phyloP scores from a whole-genome alignment of 2,797 vertebrate species.

The Pristis pectinata region DNA sequence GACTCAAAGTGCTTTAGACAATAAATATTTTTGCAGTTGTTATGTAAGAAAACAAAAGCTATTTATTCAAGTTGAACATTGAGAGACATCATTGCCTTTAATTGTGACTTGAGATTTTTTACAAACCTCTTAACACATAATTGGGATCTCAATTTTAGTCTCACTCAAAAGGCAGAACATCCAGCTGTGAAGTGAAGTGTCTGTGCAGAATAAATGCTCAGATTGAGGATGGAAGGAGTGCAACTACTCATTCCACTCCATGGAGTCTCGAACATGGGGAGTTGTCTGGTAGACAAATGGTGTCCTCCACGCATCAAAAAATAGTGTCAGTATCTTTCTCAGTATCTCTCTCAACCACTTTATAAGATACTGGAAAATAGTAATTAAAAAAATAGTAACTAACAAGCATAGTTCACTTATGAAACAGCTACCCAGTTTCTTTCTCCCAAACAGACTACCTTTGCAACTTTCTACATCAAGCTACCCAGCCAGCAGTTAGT shows the following conservation, averaged over 20 bases:
- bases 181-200: background rate
- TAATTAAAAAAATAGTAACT: no score
- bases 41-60: background rate
- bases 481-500: no score
- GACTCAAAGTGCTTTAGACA: background rate
- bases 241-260: background rate
- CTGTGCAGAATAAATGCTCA: background rate
- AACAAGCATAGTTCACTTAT: no score
- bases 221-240: no score
- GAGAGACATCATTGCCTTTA: background rate
- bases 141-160: background rate
- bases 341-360: no score
- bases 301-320: no score
- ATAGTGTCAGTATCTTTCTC: no score
- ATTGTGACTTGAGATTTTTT: background rate
- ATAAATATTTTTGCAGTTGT: background rate
- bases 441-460: no score
- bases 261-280: background rate
- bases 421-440: no score
- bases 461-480: no score
- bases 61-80: background rate
- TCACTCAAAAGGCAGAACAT: background rate
- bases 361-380: no score
- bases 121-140: background rate
- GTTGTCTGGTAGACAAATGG: background rate